Evolutionary conservation across 1,140 invertebrate genomes (phyloP), one percentile per base, ranked within the genome.

Genomic region (Zaprionus capensis): DNA sequence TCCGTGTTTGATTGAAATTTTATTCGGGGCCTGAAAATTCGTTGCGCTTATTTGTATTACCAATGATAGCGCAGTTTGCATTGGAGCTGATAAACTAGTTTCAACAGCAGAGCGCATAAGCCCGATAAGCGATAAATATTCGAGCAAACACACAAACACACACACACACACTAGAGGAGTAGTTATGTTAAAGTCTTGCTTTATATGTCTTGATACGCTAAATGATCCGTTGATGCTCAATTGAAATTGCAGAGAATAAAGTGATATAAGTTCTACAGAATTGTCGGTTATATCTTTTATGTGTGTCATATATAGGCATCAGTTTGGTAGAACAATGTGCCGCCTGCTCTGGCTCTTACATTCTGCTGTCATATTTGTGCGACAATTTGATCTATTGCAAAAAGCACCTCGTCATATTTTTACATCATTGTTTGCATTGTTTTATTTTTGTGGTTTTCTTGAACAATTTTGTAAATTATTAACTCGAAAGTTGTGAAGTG

Each of bases 61-160:
- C 22, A 44, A 58, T 57, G 64, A 67, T 67, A 67, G 55, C 64
- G 11, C 56, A 67, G 64, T 53, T 73, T 67, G 56, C 64, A 67
- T 68, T 53, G 34, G 28, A 34, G 11, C 64, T 67, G 41, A 72
- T 65, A 65, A 56, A 51, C 22, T 11, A 49, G 28, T 69, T 36
- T 36, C 28, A 28, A 26, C 58, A 61, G 58, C 58, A 58, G 9
- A 38, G 20, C 57, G 20, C 34, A 59, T 38, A n/a, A 20, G 11
- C 15, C 22, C n/a, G 57, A 63, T 55, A 55, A 46, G 70, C 53
- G 36, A 31, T 41, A 49, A 53, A 38, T 26, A 28, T 6, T 49
- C 46, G 46, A 14, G 20, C 11, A 51, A 51, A 56, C 51, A 55
- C 24, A 24, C 34, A 65, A 17, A 24, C 12, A 64, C 31, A 38